Base-by-base conservation (phyloP, 2,888 invertebrate species). In the Hemaris fuciformis region DNA sequence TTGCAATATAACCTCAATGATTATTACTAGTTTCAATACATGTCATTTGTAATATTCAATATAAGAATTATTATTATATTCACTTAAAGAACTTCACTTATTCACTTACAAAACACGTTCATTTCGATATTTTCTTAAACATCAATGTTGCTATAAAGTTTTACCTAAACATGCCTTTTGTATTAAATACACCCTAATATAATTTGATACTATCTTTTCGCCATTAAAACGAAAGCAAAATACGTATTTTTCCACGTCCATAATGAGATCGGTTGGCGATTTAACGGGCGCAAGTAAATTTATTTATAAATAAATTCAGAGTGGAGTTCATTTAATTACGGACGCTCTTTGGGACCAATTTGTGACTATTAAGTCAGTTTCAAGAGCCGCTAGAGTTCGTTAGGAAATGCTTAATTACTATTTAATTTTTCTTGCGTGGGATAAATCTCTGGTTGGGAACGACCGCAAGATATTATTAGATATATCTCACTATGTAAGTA, bases 331-430 rank as follows among this genome's bases (percentile, higher is more conserved):
- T 53, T 53, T 53, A 53, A 53, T 53, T 31, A 53, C 31, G 18
- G 10, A 31, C 38, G 18, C 53, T 53, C 53, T 53, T 18, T 10
- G 53, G 53, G 18, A 53, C 53, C 53, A 53, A 53, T 53, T 53
- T 53, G 27, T 4, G 53, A 8, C 10, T 31, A 10, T 31, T 20
- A 13, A 8, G 18, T 10, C 3, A 31, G 18, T 53, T 53, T 53
- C 20, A 18, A 20, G 43, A 7, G 20, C 8, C 1, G 5, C 10
- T n/a, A 38, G 38, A 38, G n/a, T 38, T 8, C 13, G 0, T 45
- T 18, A 8, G 18, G 18, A 13, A 45, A 23, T 20, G 2, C 13
- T 13, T 10, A 45, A 22, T 7, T 45, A 45, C 20, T 18, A 18
- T 20, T 8, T 8, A 43, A 43, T 38, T n/a, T 38, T n/a, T 3